A percentile compares a stretch with the other conserved stretches of the same genome.
Evolutionary conservation across 2,888 invertebrate genomes (phyloP).

Genomic region (Drosophila planitibia): DNA sequence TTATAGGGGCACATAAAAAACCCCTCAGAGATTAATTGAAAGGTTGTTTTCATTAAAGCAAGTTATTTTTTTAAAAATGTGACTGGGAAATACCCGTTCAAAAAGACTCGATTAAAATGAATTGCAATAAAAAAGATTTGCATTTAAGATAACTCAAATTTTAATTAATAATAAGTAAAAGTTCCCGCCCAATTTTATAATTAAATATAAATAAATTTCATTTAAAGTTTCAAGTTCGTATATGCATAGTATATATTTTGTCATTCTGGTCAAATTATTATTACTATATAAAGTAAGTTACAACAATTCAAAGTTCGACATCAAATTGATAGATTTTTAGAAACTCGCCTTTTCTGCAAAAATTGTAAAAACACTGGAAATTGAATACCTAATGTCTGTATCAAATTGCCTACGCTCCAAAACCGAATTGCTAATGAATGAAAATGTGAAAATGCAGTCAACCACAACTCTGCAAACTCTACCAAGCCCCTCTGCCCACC

Average conservation of each 20-base stretch:
- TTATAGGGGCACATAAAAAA: neutral
- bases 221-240: neutral
- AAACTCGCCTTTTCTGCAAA: conserved; percentile 25
- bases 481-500: neutral
- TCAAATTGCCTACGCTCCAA: conserved; percentile 24
- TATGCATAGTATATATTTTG: neutral
- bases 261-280: neutral
- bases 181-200: neutral
- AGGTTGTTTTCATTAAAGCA: neutral
- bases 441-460: conserved; percentile 36
- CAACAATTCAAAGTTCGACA: neutral
- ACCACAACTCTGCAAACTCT: conserved; percentile 9
- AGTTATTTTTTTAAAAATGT: neutral
- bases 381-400: conserved; percentile 23
- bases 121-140: neutral
- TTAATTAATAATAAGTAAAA: neutral
- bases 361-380: conserved; percentile 8
- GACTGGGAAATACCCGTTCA: conserved; percentile 3
- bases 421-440: conserved; percentile 62
- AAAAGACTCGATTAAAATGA: neutral
- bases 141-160: neutral
- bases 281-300: neutral
- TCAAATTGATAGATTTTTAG: conserved; percentile 19
- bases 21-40: neutral
- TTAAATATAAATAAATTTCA: neutral